Conservation (phyloP, 2,797 vertebrate genomes). For the Ceyx erithaca region DNA sequence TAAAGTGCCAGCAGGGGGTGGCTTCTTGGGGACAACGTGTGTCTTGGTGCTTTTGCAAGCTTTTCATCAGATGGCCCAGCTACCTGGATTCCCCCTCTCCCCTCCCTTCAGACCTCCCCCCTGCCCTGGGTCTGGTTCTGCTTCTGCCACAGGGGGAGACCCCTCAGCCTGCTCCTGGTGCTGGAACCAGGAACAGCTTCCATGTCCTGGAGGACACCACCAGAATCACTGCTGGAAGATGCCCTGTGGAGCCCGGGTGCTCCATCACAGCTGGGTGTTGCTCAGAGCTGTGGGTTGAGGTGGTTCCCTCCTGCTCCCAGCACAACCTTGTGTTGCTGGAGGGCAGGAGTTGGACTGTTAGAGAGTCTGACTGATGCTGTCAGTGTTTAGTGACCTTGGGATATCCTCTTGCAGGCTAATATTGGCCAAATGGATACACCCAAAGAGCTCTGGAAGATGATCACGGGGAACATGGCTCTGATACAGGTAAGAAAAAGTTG, state of each 20-base stretch:
- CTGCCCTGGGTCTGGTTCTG: not conserved
- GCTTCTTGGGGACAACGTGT: not conserved
- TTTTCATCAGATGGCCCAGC: rapidly evolving
- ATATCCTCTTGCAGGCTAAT: conserved; percentile 85
- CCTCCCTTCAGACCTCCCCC: not conserved
- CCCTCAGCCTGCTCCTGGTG: not conserved
- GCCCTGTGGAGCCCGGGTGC: rapidly evolving
- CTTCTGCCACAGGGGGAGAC: not conserved
- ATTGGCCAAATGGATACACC: conserved; percentile 96
- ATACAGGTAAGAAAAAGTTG: conserved; percentile 86
- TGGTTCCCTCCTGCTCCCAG: not conserved
- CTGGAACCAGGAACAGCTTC: not conserved
- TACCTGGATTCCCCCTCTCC: not conserved
- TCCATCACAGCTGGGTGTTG: not conserved
- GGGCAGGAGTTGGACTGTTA: not conserved
- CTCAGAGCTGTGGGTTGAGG: not conserved
- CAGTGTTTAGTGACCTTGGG: rapidly evolving
- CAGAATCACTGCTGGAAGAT: not conserved
- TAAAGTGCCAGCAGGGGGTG: not conserved
- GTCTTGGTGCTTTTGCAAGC: not conserved
- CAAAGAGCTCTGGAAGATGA: conserved; percentile 97
- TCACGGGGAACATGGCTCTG: conserved; percentile 95
- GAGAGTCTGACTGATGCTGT: not conserved
- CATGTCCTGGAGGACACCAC: not conserved
- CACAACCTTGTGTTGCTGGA: not conserved